phyloP scores from a whole-genome alignment of 2,888 invertebrate genomes.

The Petrophora chlorosata region DNA sequence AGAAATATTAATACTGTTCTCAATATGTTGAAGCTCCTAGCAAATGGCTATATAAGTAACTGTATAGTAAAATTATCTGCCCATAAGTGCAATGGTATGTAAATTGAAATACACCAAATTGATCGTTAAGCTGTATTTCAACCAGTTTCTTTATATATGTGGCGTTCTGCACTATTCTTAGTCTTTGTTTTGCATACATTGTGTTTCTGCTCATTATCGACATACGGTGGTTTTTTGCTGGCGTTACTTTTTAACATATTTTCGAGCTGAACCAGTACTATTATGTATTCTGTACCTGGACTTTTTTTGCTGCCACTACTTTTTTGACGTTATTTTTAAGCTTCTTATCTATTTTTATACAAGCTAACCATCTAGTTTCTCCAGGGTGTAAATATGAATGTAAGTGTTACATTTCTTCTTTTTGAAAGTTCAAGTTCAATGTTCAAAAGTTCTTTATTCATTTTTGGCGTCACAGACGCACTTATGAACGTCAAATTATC shows the following conservation, averaged over 20 bases:
- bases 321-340: too few species aligned
- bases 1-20: background rate
- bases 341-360: too few species aligned
- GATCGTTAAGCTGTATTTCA: slow-evolving; percentile 17
- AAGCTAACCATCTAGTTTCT: too few species aligned
- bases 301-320: background rate
- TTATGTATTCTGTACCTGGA: background rate
- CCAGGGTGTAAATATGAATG: too few species aligned
- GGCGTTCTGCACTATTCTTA: slow-evolving; percentile 10
- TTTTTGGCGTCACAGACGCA: too few species aligned
- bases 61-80: slow-evolving; percentile 18
- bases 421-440: too few species aligned
- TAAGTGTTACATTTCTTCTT: too few species aligned
- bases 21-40: slow-evolving; percentile 1
- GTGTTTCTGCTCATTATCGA: slow-evolving; percentile 7
- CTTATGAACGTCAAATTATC: too few species aligned
- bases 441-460: too few species aligned
- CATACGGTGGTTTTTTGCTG: background rate
- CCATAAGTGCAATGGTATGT: slow-evolving; percentile 22
- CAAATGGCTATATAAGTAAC: background rate
- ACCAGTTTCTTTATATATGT: slow-evolving; percentile 6
- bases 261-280: background rate
- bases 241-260: slow-evolving; percentile 1
- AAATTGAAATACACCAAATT: slow-evolving; percentile 18
- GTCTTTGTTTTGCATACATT: slow-evolving; percentile 11